Conservation (phyloP, 2,888 invertebrate species). For the Latrodectus hesperus region DNA sequence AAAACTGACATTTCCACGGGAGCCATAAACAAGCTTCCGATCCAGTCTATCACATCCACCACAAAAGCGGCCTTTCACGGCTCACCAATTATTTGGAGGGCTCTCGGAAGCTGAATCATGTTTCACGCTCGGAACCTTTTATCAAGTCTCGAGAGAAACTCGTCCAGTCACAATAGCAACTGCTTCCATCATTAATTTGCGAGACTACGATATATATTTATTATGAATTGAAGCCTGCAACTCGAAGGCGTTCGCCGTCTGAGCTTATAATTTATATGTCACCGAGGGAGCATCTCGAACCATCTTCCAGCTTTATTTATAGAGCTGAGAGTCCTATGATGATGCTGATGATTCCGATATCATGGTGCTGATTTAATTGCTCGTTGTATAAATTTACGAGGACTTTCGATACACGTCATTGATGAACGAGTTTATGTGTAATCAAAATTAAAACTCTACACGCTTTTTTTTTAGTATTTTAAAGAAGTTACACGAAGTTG, state of each 20-base stretch:
- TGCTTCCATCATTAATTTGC: constrained; percentile 48
- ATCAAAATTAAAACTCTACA: too few relatives aligned
- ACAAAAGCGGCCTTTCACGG: background rate
- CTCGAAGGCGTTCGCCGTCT: constrained; percentile 7
- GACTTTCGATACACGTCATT: too few relatives aligned
- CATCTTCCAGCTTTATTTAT: background rate
- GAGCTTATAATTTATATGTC: constrained; percentile 51
- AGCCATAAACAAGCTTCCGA: too few relatives aligned
- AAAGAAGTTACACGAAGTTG: too few relatives aligned
- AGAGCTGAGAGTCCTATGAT: background rate
- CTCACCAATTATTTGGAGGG: background rate
- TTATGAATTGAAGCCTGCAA: constrained; percentile 39
- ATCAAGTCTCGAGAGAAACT: constrained; percentile 10
- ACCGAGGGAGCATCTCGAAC: background rate
- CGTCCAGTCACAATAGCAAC: constrained; percentile 61
- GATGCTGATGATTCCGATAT: too few relatives aligned
- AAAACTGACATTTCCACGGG: constrained; percentile 5
- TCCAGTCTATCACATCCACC: background rate
- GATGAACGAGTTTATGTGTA: too few relatives aligned
- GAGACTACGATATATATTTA: constrained; percentile 41
- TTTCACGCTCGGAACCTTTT: constrained; percentile 34
- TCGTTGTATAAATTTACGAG: too few relatives aligned
- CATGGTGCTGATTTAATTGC: too few relatives aligned
- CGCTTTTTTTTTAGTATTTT: too few relatives aligned
- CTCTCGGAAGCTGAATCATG: constrained; percentile 34